These are phyloP conservation scores for Plectropomus leopardus DNA, from an alignment of 2,113 vertebrate genomes.

Conservation along the genomic window DNA sequence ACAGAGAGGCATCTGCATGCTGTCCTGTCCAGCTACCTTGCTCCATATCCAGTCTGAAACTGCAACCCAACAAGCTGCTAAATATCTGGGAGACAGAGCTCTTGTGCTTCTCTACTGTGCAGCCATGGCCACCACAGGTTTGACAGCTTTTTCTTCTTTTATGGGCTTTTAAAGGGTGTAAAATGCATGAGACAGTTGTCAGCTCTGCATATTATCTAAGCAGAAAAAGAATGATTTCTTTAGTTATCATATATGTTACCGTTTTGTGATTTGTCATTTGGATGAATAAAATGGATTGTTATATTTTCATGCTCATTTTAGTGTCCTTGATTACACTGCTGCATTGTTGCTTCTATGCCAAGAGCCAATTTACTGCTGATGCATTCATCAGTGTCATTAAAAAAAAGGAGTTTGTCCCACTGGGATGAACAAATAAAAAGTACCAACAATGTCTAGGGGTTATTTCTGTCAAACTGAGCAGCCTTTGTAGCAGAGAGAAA, in stretches of 20 bases:
- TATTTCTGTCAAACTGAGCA: background rate
- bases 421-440: background rate
- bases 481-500: background rate
- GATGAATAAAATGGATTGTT: background rate
- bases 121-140: constrained; percentile 84
- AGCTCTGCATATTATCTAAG: background rate
- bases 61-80: constrained; percentile 60
- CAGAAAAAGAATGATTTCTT: background rate
- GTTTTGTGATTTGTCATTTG: background rate
- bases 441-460: background rate
- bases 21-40: constrained; percentile 1
- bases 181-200: background rate
- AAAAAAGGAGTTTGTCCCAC: constrained; percentile 1
- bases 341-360: constrained; percentile 23
- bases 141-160: constrained; percentile 25
- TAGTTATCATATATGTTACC: background rate
- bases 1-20: constrained; percentile 23
- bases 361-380: constrained; percentile 20
- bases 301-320: background rate
- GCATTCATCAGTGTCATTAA: background rate
- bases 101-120: constrained; percentile 56
- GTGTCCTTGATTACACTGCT: constrained; percentile 11
- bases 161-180: background rate
- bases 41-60: constrained; percentile 45
- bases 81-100: constrained; percentile 31